Percentiles rank a stretch among this genome's conserved stretches.
Conservation (phyloP, 2,888 invertebrate genomes). For the Harpalus rufipes region DNA sequence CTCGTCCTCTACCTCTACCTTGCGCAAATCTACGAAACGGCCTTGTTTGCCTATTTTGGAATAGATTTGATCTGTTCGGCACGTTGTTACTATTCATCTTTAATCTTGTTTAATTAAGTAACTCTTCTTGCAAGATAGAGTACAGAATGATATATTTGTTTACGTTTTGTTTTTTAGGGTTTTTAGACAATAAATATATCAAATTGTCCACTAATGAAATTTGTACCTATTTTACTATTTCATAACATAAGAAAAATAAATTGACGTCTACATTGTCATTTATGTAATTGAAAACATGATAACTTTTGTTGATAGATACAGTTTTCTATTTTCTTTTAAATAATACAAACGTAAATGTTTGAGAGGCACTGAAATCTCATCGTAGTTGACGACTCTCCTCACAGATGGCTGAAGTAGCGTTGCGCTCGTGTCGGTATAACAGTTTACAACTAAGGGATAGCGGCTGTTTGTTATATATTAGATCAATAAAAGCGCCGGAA, state of each 20-base stretch:
- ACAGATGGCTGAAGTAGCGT: slow-evolving; percentile 5
- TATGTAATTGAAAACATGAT: background rate
- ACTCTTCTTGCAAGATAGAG: background rate
- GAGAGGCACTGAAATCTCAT: slow-evolving; percentile 8
- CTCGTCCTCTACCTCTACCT: background rate
- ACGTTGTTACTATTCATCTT: slow-evolving; percentile 22
- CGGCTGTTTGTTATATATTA: background rate
- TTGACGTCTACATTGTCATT: background rate
- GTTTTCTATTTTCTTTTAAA: background rate
- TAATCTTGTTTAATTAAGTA: slow-evolving; percentile 18
- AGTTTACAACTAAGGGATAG: background rate
- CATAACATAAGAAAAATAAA: too few species aligned
- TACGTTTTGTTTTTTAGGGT: too few species aligned
- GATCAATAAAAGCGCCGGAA: background rate
- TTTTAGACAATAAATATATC: too few species aligned
- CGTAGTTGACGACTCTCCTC: background rate
- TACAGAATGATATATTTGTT: too few species aligned
- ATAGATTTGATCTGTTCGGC: background rate
- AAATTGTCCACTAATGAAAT: too few species aligned
- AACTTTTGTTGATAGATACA: background rate
- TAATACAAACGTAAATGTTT: background rate
- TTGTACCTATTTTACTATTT: too few species aligned
- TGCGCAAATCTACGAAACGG: background rate
- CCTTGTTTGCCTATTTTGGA: background rate
- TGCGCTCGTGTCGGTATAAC: slow-evolving; percentile 31